Evolutionary conservation across 2,113 vertebrate species (phyloP).

Genomic region (Entomyzon cyanotis): DNA sequence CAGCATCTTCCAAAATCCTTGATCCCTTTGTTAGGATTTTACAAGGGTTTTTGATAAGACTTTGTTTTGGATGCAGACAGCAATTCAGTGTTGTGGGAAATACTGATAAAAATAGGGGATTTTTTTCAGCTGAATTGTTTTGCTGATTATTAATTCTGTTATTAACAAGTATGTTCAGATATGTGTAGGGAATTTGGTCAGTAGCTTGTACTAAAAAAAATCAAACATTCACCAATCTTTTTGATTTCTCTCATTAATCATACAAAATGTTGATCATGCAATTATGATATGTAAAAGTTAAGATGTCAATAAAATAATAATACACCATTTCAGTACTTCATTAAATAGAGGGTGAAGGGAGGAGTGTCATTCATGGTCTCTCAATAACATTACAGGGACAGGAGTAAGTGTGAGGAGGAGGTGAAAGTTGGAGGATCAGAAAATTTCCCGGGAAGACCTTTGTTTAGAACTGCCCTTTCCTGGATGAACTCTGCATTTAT

Average conservation of each 20-base stretch:
- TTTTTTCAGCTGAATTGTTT: constrained; percentile 17
- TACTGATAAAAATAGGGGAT: background rate
- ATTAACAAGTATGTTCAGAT: background rate
- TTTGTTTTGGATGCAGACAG: background rate
- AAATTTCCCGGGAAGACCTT: background rate
- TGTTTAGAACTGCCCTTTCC: background rate
- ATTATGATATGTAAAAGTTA: background rate
- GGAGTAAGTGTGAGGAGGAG: background rate
- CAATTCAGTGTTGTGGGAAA: background rate
- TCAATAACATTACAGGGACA: background rate
- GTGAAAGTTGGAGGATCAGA: background rate
- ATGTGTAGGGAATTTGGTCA: background rate
- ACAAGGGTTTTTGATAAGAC: background rate
- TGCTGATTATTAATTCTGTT: background rate
- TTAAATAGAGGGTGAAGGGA: background rate
- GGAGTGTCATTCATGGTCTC: accelerated
- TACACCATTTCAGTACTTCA: background rate
- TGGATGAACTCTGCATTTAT: background rate
- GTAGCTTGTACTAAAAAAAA: background rate
- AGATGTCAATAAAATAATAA: constrained; percentile 15
- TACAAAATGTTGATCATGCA: background rate
- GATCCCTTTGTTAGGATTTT: background rate
- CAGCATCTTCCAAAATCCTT: background rate
- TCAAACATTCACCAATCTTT: background rate
- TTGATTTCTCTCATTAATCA: background rate